Base-by-base conservation (phyloP, 1,140 invertebrate species). In the Drosophila tani region DNA sequence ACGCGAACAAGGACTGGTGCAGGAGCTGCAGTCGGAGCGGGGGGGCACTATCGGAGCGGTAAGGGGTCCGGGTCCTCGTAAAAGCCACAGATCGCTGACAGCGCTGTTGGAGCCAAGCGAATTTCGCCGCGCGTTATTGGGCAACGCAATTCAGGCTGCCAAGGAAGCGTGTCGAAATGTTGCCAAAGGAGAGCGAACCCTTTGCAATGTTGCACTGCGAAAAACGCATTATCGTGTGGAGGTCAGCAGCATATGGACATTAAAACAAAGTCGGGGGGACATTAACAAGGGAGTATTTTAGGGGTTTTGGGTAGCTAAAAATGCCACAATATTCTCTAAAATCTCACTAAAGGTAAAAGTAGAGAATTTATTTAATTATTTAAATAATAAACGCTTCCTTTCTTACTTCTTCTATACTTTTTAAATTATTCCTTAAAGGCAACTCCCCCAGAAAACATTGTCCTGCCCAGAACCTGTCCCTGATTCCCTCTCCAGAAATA, bases 41-140 rank as follows among this genome's bases (percentile, higher is more conserved):
- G 17, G 17, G n/a, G 15, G 46, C 6, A 29, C 7, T 38, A 19
- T 21, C 19, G 43, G 15, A 32, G 21, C 15, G 40, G 40, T 15
- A 14, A 15, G 51, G n/a, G 8, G 21, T 46, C 32, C 29, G 50
- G 45, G 63, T 51, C 47, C 66, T 90, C 85, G 81, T 90, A 90
- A 90, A 90, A 90, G 63, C 66, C 79, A 74, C 83, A 90, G 85
- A 90, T 90, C 85, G 85, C 85, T 85, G 85, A 81, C 78, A 71
- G 79, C 79, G 67, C 85, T 79, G 85, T 66, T 90, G 85, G 81
- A 80, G 85, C 86, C 79, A 82, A 79, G 59, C 64, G 69, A 75
- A 88, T 79, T 88, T 68, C 78, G 85, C 71, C 67, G 68, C 85
- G 84, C 77, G 81, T 78, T 88, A 88, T 88, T 88, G 85, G 69